Conservation (phyloP, 2,113 vertebrate genomes). For the Hippocampus zosterae region DNA sequence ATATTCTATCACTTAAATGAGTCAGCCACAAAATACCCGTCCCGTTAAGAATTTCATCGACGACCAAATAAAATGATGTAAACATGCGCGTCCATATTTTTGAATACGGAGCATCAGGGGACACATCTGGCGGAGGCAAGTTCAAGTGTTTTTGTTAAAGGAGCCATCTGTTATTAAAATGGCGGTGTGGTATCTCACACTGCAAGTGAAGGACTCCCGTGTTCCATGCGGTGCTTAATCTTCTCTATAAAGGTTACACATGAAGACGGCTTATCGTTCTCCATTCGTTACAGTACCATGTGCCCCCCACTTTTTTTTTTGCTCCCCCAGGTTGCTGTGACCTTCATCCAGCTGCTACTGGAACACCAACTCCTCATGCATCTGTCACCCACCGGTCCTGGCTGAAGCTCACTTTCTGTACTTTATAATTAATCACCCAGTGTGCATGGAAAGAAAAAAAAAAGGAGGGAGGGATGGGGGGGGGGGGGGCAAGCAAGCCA, state of each 20-base stretch:
- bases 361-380: constrained; percentile 62
- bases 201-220: constrained; percentile 18
- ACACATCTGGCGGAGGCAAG: neutral
- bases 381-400: constrained; percentile 59
- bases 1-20: neutral
- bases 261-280: constrained; percentile 16
- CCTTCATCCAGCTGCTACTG: constrained; percentile 73
- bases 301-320: neutral
- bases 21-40: neutral
- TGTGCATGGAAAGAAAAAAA: constrained; percentile 22
- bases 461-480: neutral
- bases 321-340: constrained; percentile 58
- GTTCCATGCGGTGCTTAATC: constrained; percentile 16
- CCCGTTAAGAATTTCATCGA: neutral
- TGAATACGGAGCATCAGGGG: neutral
- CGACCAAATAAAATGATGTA: neutral
- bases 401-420: constrained; percentile 45
- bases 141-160: constrained; percentile 3
- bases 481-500: neutral
- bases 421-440: constrained; percentile 63
- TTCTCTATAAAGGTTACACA: constrained; percentile 21
- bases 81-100: neutral
- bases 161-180: constrained; percentile 8
- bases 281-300: constrained; percentile 15
- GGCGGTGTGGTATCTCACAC: constrained; percentile 11